phyloP scores from a whole-genome alignment of 2,888 invertebrate species.

The Proisotoma minuta region DNA sequence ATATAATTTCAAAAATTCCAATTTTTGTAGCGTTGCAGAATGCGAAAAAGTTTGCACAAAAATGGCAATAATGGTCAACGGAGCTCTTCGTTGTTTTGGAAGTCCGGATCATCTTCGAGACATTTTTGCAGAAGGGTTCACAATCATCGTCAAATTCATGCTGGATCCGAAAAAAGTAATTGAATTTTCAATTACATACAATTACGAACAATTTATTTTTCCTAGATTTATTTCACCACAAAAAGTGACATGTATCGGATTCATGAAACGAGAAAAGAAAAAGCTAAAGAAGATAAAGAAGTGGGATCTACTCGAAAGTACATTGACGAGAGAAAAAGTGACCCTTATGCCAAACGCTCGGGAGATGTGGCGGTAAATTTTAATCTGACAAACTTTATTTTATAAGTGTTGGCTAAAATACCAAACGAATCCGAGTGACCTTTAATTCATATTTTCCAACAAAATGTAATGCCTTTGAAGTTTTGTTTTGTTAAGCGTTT shows the following conservation, averaged over 20 bases:
- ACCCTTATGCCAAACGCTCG: too few relatives aligned
- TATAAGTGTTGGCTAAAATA: too few relatives aligned
- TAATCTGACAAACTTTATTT: too few relatives aligned
- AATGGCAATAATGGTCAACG: conserved; percentile 31
- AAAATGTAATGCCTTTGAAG: too few relatives aligned
- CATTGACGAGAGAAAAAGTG: too few relatives aligned
- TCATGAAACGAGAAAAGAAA: conserved; percentile 8
- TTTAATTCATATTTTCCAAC: too few relatives aligned
- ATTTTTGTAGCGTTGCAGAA: conserved; percentile 23
- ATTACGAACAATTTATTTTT: not conserved
- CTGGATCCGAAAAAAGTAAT: conserved; percentile 26
- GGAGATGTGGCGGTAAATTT: too few relatives aligned
- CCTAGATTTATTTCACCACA: conserved; percentile 25
- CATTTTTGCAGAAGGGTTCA: conserved; percentile 21
- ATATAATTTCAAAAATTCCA: too few relatives aligned
- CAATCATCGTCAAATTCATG: conserved; percentile 25
- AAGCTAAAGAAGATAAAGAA: conserved; percentile 4
- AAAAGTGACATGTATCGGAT: conserved; percentile 13
- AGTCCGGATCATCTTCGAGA: conserved; percentile 15
- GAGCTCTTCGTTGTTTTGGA: conserved; percentile 24
- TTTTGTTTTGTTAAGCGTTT: too few relatives aligned
- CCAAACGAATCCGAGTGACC: too few relatives aligned
- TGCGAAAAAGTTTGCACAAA: conserved; percentile 23
- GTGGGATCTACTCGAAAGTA: too few relatives aligned
- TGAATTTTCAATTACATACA: not conserved